Evolutionary conservation across 2,888 invertebrate species (phyloP), one percentile per base, ranked within the genome.

Genomic region (Megastigmus dorsalis): DNA sequence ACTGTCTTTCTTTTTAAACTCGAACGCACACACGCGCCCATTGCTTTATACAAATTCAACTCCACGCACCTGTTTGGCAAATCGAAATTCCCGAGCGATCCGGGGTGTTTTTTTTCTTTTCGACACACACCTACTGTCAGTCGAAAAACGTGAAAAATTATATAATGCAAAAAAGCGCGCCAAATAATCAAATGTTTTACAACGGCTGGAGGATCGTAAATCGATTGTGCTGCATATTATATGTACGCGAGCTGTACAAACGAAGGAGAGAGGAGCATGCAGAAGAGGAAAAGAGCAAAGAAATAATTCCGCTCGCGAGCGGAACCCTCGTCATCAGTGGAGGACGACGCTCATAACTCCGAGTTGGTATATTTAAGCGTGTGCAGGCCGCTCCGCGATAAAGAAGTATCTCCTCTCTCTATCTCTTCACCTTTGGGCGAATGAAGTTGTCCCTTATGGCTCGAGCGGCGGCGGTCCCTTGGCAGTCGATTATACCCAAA

Each of bases 401-500:
- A 54, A 66, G 41, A 52, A 36, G 52, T 9, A 4, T 3, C 18
- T 52, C 26, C 23, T 23, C 33, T n/a, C n/a, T 7, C 13, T 18
- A 7, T 30, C 0, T 28, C n/a, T n/a, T n/a, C 0, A 7, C 26
- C 18, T 7, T n/a, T n/a, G 10, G 38, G 36, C 10, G 52, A 52
- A 52, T 52, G 52, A 26, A 65, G 38, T 50, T 41, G 54, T 66
- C 41, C 38, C 6, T 30, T 33, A 7, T 26, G 15, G 1, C 13
- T 26, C 18, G 0, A 26, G 23, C 10, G 5, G 33, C 0, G 10
- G 20, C 20, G 6, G 10, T 15, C 41, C 43, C 43, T 13, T 26
- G 54, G 41, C 41, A 41, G 28, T 65, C 28, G 67, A 67, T 57
- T 67, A n/a, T n/a, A 67, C 57, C 67, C 6, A 67, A 57, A 66